These are phyloP conservation scores for Phortica magna DNA, from an alignment of 2,888 invertebrate species.

Conservation along the genomic window DNA sequence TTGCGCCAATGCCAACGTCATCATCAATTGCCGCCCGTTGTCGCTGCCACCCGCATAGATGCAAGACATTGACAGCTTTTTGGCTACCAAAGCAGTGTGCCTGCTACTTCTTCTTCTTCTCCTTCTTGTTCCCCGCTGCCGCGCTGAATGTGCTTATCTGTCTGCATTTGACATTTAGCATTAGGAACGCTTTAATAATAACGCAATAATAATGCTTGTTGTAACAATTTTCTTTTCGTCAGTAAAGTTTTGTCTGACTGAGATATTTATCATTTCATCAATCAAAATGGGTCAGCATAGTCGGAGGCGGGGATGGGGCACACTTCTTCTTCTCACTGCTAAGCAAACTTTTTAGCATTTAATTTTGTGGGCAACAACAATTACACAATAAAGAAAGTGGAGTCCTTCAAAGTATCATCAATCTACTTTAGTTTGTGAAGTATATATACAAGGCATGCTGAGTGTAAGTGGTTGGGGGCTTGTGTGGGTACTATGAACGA, in stretches of 20 bases:
- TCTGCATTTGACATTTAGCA: conserved; percentile 72
- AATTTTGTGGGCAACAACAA: conserved; percentile 58
- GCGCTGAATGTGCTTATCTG: conserved; percentile 58
- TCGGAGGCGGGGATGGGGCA: conserved; percentile 42
- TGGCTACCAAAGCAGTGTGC: conserved; percentile 35
- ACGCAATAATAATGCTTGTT: conserved; percentile 68
- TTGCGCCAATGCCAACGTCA: neutral
- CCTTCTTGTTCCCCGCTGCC: neutral
- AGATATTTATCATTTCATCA: conserved; percentile 73
- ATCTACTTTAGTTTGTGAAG: conserved; percentile 59
- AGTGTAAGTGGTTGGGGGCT: neutral
- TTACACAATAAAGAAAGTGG: conserved; percentile 56
- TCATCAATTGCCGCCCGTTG: neutral
- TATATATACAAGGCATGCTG: neutral
- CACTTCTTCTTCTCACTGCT: neutral
- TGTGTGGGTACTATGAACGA: no score
- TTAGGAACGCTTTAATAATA: conserved; percentile 72
- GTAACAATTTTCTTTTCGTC: conserved; percentile 47
- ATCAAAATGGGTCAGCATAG: conserved; percentile 54
- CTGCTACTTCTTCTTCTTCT: conserved; percentile 39
- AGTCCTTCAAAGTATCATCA: conserved; percentile 70
- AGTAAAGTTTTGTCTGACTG: conserved; percentile 19
- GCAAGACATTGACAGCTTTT: conserved; percentile 62
- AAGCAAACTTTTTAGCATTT: conserved; percentile 68
- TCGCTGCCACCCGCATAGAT: neutral